Evolutionary conservation across 2,888 invertebrate species (phyloP).

Genomic region (Himalopsyche kuldschensis): DNA sequence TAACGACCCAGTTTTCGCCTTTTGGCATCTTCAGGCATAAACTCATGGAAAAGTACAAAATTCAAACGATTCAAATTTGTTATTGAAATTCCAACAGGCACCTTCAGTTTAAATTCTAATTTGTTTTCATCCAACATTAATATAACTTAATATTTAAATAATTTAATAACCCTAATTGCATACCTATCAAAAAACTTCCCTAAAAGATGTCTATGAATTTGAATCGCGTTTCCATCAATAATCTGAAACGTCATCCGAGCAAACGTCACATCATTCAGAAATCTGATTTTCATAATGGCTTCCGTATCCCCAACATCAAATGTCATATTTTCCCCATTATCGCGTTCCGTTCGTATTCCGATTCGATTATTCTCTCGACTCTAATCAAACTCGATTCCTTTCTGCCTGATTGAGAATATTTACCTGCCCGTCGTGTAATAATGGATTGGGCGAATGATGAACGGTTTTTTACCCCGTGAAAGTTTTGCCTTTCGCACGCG

Average conservation of each 20-base stretch:
- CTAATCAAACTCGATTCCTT: constrained; percentile 24
- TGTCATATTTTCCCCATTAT: constrained; percentile 16
- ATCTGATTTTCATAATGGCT: not conserved
- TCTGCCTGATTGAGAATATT: constrained; percentile 33
- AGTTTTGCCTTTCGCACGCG: constrained; percentile 24
- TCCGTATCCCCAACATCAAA: not conserved
- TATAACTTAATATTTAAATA: no score
- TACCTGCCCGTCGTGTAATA: constrained; percentile 9
- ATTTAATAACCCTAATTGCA: not conserved
- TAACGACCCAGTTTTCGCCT: no score
- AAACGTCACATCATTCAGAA: not conserved
- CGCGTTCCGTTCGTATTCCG: constrained; percentile 1
- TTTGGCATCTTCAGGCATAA: no score
- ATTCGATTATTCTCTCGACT: constrained; percentile 4
- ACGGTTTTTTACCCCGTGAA: constrained; percentile 16
- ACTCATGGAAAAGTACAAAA: no score
- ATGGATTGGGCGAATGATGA: constrained; percentile 32
- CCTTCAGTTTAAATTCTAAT: no score
- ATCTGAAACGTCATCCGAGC: not conserved
- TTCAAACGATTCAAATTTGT: no score
- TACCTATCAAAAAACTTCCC: not conserved
- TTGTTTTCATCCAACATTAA: no score
- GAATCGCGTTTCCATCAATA: not conserved
- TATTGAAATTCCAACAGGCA: no score
- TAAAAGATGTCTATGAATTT: not conserved